Evolutionary conservation across 2,797 vertebrate species (phyloP).

Genomic region (Acrossocheilus wenchowensis): DNA sequence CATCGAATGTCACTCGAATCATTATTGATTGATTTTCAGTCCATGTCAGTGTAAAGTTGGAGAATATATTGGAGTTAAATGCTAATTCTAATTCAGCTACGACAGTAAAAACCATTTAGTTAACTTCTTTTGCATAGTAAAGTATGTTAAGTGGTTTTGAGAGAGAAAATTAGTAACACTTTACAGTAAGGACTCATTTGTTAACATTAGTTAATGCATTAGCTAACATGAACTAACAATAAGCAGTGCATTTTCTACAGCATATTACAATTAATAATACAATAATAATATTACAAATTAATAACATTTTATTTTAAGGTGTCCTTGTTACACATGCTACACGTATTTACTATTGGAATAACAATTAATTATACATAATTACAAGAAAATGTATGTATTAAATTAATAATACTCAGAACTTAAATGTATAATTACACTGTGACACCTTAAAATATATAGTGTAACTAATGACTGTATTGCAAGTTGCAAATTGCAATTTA

Average conservation of each 20-base stretch:
- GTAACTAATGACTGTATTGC: no score
- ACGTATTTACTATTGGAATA: no score
- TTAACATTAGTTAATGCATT: not conserved
- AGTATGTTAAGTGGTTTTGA: not conserved
- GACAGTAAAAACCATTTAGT: not conserved
- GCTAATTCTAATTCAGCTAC: not conserved
- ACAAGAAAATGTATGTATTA: no score
- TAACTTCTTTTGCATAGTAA: no score
- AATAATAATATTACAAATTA: no score
- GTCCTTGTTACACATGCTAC: no score
- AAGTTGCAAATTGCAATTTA: no score
- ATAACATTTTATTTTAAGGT: no score
- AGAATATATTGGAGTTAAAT: not conserved
- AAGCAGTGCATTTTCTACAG: not conserved
- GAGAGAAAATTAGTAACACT: not conserved
- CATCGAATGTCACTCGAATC: not conserved
- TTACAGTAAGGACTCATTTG: not conserved
- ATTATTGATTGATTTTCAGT: not conserved
- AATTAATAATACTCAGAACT: no score
- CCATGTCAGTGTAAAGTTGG: not conserved
- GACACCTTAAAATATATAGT: no score
- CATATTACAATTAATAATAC: not conserved
- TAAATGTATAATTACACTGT: no score
- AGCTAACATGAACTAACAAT: not conserved
- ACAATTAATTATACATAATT: no score